Base-by-base conservation (phyloP, 2,888 invertebrate species). In the Gastrophysa polygoni region DNA sequence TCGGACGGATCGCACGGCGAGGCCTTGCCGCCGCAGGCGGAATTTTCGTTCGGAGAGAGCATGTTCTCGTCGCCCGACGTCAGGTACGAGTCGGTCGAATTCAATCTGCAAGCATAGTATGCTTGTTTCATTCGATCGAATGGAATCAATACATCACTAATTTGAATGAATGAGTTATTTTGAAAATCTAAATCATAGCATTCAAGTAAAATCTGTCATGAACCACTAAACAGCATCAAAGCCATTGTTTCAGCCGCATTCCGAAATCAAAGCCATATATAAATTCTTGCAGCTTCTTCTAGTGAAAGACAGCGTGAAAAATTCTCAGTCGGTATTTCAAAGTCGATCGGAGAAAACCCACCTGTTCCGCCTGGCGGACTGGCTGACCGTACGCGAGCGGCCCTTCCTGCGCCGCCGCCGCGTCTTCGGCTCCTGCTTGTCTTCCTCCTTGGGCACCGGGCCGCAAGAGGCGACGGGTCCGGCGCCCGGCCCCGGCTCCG, bases 11-110 rank as follows among this genome's bases (percentile, higher is more conserved):
- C 69, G 32, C 65, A 67, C 14, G 38, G 16, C 14, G 58, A 29
- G 1, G 64, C 60, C 8, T 62, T 58, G 24, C 51, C 50, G 2
- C 65, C n/a, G n/a, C n/a, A 60, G 2, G 17, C 50, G 2, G 57
- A 50, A 63, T 64, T 63, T 64, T 72, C 82, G 57, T 77, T 81
- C 7, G 89, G 87, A 0, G 89, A 88, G 14, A 86, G 79, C 0
- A 85, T 81, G 69, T 92, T 92, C 73, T 95, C 93, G 1, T 88
- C 89, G 0, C 92, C 91, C 5, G 91, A 90, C 11, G 88, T 83
- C 72, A 89, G 80, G 72, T 91, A 91, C 1, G 91, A 91, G 76
- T 92, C 92, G 0, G 90, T 91, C 0, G 91, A 92, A 78, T 91
- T 91, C 20, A 91, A 80, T 38, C 38, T 38, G 38, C 4, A 38